phyloP scores from a whole-genome alignment of 2,797 vertebrate genomes.

The Crocodylus rhombifer region DNA sequence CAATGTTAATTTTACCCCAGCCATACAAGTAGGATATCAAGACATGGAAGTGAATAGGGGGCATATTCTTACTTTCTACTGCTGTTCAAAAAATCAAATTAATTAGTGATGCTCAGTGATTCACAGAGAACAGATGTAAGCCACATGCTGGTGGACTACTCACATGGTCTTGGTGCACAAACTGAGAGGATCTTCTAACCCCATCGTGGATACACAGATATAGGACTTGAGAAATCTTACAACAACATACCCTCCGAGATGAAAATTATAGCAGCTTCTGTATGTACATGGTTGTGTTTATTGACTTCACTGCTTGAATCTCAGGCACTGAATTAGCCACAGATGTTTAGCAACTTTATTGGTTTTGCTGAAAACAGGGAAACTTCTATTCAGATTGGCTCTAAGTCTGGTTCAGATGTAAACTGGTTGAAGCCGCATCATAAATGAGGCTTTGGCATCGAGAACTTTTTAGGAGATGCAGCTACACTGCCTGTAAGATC shows the following conservation, averaged over 20 bases:
- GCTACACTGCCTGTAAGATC: background rate
- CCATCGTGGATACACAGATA: background rate
- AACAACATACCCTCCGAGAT: background rate
- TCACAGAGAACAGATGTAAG: background rate
- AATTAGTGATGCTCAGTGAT: background rate
- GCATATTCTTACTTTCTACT: background rate
- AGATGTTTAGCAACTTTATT: too few relatives aligned
- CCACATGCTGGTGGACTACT: background rate
- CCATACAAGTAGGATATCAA: too few relatives aligned
- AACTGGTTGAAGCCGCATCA: too few relatives aligned
- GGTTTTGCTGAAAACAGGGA: too few relatives aligned
- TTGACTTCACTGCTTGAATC: background rate
- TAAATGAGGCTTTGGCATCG: background rate
- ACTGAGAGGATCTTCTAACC: background rate
- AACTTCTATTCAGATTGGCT: too few relatives aligned
- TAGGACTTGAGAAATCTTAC: background rate
- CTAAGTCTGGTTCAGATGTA: too few relatives aligned
- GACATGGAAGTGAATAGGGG: too few relatives aligned
- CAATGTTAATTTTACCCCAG: background rate
- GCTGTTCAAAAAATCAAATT: background rate
- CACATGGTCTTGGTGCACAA: background rate
- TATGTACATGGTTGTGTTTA: background rate
- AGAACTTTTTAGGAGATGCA: too few relatives aligned
- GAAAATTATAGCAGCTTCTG: background rate
- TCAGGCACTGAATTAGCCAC: background rate